These are phyloP conservation scores for Peromyscus aztecus DNA, from an alignment of 2,797 vertebrate genomes.

Conservation along the genomic window DNA sequence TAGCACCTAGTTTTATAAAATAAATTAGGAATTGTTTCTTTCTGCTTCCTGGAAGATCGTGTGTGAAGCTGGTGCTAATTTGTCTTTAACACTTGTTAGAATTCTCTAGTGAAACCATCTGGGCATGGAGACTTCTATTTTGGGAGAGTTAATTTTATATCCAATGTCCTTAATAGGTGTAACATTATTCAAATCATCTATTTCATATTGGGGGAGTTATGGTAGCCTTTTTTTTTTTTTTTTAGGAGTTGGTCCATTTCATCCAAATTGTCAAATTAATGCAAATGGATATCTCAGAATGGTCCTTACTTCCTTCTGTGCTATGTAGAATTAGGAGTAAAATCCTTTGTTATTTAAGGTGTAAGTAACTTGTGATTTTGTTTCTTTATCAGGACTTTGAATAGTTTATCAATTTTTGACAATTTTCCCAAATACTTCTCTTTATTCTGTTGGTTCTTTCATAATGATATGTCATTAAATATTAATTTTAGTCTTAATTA, in stretches of 20 bases:
- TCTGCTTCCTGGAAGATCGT: not conserved
- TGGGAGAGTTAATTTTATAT: constrained; percentile 55
- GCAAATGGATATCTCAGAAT: not conserved
- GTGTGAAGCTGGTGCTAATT: not conserved
- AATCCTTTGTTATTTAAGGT: not conserved
- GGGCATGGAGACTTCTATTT: constrained; percentile 29
- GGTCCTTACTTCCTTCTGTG: not conserved
- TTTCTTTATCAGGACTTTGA: not conserved
- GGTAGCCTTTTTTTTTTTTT: not conserved
- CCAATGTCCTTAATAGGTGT: constrained; percentile 55
- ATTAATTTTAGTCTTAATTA: not conserved
- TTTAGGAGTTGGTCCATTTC: not conserved
- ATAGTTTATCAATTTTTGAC: not conserved
- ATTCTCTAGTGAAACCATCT: constrained; percentile 51
- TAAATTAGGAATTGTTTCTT: not conserved
- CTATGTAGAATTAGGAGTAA: not conserved
- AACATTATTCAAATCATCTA: constrained; percentile 42
- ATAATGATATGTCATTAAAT: not conserved
- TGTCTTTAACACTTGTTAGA: constrained; percentile 50
- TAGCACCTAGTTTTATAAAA: not conserved
- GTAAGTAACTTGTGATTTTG: not conserved
- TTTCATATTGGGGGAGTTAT: constrained; percentile 2
- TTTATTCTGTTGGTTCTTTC: not conserved
- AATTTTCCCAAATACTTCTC: not conserved
- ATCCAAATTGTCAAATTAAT: constrained; percentile 27